Percentiles rank a stretch among this genome's conserved stretches.
These are phyloP conservation scores for Hyles euphorbiae DNA, from an alignment of 1,140 invertebrate genomes.

Conservation along the genomic window DNA sequence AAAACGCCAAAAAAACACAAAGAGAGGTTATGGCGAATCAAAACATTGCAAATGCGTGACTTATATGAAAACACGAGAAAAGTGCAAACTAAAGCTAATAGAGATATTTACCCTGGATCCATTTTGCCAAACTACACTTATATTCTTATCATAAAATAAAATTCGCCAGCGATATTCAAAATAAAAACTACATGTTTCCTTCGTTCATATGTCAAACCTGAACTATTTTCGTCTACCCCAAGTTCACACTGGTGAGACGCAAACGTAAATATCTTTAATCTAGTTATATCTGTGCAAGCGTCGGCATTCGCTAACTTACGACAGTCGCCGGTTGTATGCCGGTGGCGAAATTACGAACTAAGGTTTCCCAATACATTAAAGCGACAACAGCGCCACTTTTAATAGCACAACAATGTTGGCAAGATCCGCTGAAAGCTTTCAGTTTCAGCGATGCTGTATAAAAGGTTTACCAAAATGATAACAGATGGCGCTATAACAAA, in stretches of 20 bases:
- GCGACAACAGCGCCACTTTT: slow-evolving; percentile 1
- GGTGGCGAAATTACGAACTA: slow-evolving; percentile 4
- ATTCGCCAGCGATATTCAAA: slow-evolving; percentile 65
- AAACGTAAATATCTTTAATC: slow-evolving; percentile 49
- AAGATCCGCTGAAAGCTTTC: slow-evolving; percentile 23
- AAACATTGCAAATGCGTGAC: slow-evolving; percentile 40
- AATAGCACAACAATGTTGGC: background rate
- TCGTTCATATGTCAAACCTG: slow-evolving; percentile 67
- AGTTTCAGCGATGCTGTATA: slow-evolving; percentile 27
- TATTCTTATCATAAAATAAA: slow-evolving; percentile 43
- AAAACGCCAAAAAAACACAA: slow-evolving; percentile 22
- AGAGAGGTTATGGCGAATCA: slow-evolving; percentile 54
- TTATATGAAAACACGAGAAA: slow-evolving; percentile 23
- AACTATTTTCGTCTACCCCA: slow-evolving; percentile 68
- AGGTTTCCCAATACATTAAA: background rate
- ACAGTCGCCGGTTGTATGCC: background rate
- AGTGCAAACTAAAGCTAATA: slow-evolving; percentile 23
- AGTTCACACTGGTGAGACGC: slow-evolving; percentile 56
- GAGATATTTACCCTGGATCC: slow-evolving; percentile 67
- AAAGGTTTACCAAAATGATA: background rate
- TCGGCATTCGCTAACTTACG: slow-evolving; percentile 10
- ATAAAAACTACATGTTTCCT: slow-evolving; percentile 73
- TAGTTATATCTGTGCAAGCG: slow-evolving; percentile 27
- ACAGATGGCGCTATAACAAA: slow-evolving; percentile 32
- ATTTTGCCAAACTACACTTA: slow-evolving; percentile 47